These are phyloP conservation scores for Paradoxurus hermaphroditus DNA, from an alignment of 2,113 vertebrate genomes.

Conservation along the genomic window DNA sequence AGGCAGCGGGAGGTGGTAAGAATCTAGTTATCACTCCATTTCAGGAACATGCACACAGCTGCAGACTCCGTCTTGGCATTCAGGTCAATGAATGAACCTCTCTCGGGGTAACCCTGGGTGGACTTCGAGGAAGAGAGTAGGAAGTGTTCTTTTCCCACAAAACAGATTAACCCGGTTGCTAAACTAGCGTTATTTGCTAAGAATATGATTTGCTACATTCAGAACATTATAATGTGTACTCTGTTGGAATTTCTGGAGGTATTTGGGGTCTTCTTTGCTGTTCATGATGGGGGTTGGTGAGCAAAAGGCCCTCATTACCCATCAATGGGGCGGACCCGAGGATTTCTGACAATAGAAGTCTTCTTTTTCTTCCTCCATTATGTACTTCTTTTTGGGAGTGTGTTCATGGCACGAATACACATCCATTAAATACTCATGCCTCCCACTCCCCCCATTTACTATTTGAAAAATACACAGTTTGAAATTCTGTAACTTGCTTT, in stretches of 20 bases:
- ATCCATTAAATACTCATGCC: neutral
- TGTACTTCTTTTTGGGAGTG: neutral
- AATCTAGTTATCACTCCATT: neutral
- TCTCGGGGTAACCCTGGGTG: neutral
- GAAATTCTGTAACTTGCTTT: constrained; percentile 2
- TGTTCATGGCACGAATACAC: neutral
- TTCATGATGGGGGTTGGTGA: neutral
- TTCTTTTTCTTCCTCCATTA: neutral
- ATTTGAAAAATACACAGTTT: neutral
- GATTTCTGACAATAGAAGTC: neutral
- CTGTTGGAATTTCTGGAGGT: neutral
- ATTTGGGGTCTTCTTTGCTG: neutral
- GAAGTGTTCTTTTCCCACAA: neutral
- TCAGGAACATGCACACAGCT: neutral
- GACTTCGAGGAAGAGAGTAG: neutral
- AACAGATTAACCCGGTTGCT: neutral
- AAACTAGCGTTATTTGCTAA: neutral
- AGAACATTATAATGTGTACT: neutral
- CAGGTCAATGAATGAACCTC: neutral
- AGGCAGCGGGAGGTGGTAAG: neutral
- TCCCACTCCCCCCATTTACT: neutral
- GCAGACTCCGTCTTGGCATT: neutral
- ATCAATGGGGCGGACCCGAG: neutral
- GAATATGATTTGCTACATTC: neutral
- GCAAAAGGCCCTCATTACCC: neutral